Evolutionary conservation across 2,888 invertebrate genomes (phyloP), one percentile per base, ranked within the genome.

Genomic region (Nipponacmea schrenckii): DNA sequence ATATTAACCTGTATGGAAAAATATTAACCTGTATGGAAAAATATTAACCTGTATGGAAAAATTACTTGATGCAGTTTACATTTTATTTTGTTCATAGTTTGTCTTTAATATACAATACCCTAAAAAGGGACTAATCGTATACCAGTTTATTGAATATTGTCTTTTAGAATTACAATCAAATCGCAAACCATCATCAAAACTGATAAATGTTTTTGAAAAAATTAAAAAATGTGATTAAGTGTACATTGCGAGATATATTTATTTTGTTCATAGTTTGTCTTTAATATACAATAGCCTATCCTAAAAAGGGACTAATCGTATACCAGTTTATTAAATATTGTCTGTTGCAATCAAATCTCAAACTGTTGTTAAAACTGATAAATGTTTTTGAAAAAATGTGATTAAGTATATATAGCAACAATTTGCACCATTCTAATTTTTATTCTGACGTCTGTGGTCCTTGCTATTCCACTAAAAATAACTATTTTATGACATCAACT

Each of bases 181-280:
- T 50, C 15, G 50, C 50, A 50, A 50, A 14, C 50, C 50, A 15
- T 17, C 15, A 50, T 50, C 50, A 17, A 50, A 20, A 20, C 50
- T 50, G 12, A 50, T 50, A 8, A 50, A 20, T 15, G 12, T 50
- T 50, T 50, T 50, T 50, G 50, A 50, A 50, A 50, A 20, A n/a
- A 50, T 50, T 50, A 50, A 50, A 20, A 50, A 8, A 50, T 12
- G 12, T 50, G 50, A 31, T 31, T 31, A 31, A 31, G 4, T 31
- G 31, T 2, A 31, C 31, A 31, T 31, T n/a, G n/a, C n/a, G n/a
- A n/a, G n/a, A n/a, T n/a, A n/a, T n/a, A n/a, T 15, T 56, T 56
- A 56, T 56, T 56, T 56, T 56, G n/a, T 56, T 56, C 56, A 56
- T 56, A 56, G 8, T 56, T 20, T 56, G 56, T 56, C n/a, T 56